Evolutionary conservation across 2,797 vertebrate species (phyloP), one percentile per base, ranked within the genome.

Genomic region (Leptodactylus fallax): DNA sequence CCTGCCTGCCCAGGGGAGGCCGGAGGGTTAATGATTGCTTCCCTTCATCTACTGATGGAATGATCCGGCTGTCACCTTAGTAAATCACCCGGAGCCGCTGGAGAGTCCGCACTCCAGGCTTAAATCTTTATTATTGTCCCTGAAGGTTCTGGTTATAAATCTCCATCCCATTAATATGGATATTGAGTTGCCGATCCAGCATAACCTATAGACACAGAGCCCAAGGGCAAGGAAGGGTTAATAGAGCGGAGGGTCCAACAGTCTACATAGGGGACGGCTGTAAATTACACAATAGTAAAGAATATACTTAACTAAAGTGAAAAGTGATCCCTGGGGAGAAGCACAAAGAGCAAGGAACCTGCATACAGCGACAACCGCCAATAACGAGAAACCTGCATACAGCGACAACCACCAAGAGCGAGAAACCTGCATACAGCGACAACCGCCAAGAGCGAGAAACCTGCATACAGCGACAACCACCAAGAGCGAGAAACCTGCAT

Each of bases 101-200:
- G 47, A 77, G 72, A n/a, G 6, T n/a, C 47, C 4, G 47, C 23
- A 49, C 25, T 17, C 27, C 5, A n/a, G 47, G 10, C 72, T 8
- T 77, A 23, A n/a, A 77, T 74, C 71, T 23, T 77, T 6, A 77
- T 77, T 51, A 81, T 81, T 63, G 21, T 61, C 45, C 79, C 36
- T 45, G 58, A 63, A 36, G 19, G 56, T 23, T 27, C 9, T 12
- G 36, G 58, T 45, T 21, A 53, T 81, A 81, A 81, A 81, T 81
- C 79, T 60, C 58, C 7, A 3, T 21, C 36, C 36, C 12, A 47
- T 63, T 27, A 81, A 81, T 81, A 61, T 12, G 10, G 1, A 11
- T 14, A 47, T 21, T 7, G 55, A 79, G 14, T 14, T 2, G n/a
- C 36, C 16, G 36, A 21, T 19, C 47, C 27, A 2, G 9, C 72